Evolutionary conservation across 2,888 invertebrate species (phyloP), one percentile per base, ranked within the genome.

Genomic region (Nomada lathburiana): DNA sequence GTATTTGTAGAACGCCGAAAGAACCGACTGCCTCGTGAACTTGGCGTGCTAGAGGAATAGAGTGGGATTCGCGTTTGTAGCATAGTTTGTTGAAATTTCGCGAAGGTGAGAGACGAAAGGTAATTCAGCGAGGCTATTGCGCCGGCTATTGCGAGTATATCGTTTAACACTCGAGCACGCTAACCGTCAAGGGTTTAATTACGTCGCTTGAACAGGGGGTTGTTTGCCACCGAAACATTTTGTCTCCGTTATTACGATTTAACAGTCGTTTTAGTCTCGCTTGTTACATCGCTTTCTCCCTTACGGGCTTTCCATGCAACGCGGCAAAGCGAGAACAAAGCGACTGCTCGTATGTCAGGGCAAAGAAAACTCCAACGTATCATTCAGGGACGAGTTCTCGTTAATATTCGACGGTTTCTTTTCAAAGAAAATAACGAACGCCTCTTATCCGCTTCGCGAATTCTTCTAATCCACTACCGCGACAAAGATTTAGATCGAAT

Each of bases 141-240:
- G 59, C 18, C 26, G 16, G 18, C 3, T 13, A 47, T 47, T 63
- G 4, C 16, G 26, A 29, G 26, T 59, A 29, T 26, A 29, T 59
- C 57, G 57, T 59, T 26, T 29, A 59, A 13, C 55, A 55, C 23
- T 20, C 11, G 57, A 16, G 57, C 57, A 26, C 26, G 13, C 29
- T 26, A 59, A 9, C 53, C 57, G 16, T 70, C 70, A 60, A 47
- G 55, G 64, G 44, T n/a, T 10, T 64, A 73, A 64, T 73, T 57
- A 57, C 26, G 42, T 16, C 42, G 52, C 52, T 23, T 23, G 42
- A 71, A 4, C 42, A 11, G 29, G 47, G 29, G 26, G 16, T 16
- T 29, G 16, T 20, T 77, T 59, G 65, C 70, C 16, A 16, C 13
- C 26, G 16, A 10, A 9, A 16, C 20, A 59, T 52, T 55, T 65